Base-by-base conservation (phyloP, 2,113 vertebrate genomes). In the Hippocampus zosterae region DNA sequence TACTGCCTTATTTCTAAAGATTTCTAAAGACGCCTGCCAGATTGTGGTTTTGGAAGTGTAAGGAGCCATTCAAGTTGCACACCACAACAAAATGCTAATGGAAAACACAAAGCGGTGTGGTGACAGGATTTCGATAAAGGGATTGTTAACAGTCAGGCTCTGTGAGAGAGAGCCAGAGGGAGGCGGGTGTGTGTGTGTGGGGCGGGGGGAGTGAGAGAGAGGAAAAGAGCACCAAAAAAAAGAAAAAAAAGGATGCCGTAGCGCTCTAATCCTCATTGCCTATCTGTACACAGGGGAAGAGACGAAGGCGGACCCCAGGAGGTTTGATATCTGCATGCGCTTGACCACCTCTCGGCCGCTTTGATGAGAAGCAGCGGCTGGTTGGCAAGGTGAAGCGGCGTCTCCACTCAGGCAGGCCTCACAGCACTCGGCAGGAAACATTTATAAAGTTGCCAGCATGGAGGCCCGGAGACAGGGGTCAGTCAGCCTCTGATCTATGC, bases 41-140 rank as follows among this genome's bases (percentile, higher is more conserved):
- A 84, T 41, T 56, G 75, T 78, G 68, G 67, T 75, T 85, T 68
- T 56, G 83, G 74, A 76, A 84, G 79, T 59, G 81, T 61, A 80
- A 75, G 64, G 64, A 87, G 80, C 74, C 78, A 71, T 89, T 87
- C 78, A 75, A 81, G 76, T 85, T 79, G 83, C 85, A 87, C 79
- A 84, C 80, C 87, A 86, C 85, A 88, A 89, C 81, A 83, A 88
- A 91, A 91, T 88, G 85, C 81, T 86, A 90, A 91, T 86, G 82
- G 68, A 41, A 67, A 72, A 87, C 65, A 84, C 75, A 88, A 88
- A 91, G 76, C 80, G 68, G 40, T 67, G 75, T 48, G 76, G 78
- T 87, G 88, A 89, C 86, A 87, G 88, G 78, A 91, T 87, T 91
- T 88, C 88, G 77, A 91, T 86, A 89, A 67, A 72, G 64, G 75